Base-by-base conservation (phyloP, 2,888 invertebrate genomes). In the Macropis europaea region DNA sequence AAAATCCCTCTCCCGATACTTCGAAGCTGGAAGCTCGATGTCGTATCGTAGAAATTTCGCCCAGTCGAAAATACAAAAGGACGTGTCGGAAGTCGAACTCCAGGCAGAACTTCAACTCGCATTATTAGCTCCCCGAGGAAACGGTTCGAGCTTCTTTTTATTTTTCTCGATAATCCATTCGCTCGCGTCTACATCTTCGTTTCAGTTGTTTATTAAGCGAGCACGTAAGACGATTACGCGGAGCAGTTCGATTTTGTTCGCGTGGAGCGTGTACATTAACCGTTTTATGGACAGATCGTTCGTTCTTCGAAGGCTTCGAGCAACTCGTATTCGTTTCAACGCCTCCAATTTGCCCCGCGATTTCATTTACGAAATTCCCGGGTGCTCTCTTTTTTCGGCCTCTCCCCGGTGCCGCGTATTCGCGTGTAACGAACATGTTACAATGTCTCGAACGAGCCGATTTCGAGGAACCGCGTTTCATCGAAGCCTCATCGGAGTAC, bases 111-210 rank as follows among this genome's bases (percentile, higher is more conserved):
- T n/a, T n/a, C n/a, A n/a, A n/a, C n/a, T n/a, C n/a, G n/a, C n/a
- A n/a, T n/a, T n/a, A n/a, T n/a, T n/a, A n/a, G n/a, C n/a, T n/a
- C n/a, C n/a, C n/a, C n/a, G n/a, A n/a, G n/a, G n/a, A n/a, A n/a
- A 54, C 38, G 38, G 40, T 38, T 28, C 7, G n/a, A 17, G 32
- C 59, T n/a, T 45, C 32, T 53, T 72, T 73, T 56, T 60, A 34
- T 72, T 69, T 77, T 66, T 56, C 59, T 53, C 30, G 38, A 42
- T 54, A 63, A 72, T 34, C 60, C 56, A 62, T 72, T 43, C 36
- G 36, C 48, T 15, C 22, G 24, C 52, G 50, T 34, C 54, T 45
- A 57, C 36, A 74, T 69, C 57, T 45, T 45, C 30, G 53, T 48
- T 56, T 54, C 61, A 62, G 54, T 56, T 63, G 50, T 54, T 74